Conservation (phyloP, 1,140 invertebrate species). For the Tetramorium alpestre region DNA sequence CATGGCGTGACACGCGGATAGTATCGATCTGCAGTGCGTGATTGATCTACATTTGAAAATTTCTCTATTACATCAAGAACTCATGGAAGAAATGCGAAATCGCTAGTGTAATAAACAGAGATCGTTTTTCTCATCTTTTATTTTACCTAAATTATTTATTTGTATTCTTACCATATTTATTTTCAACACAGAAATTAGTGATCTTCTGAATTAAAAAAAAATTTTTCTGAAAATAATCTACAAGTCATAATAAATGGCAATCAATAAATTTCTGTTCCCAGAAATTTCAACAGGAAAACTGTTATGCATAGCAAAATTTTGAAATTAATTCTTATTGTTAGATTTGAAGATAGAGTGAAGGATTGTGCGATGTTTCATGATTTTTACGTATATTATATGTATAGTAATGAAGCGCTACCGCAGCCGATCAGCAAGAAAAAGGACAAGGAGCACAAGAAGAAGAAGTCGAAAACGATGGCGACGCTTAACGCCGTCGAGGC, state of each 20-base stretch:
- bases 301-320: background rate
- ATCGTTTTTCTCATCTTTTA: background rate
- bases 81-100: background rate
- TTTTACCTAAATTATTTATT: background rate
- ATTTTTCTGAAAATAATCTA: background rate
- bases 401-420: slow-evolving; percentile 81
- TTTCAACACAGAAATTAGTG: background rate
- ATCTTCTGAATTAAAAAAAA: background rate
- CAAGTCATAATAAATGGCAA: background rate
- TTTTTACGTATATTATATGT: slow-evolving; percentile 36
- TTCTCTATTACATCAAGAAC: background rate
- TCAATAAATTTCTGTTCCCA: background rate
- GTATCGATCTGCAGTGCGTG: background rate
- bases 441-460: slow-evolving; percentile 86
- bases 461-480: slow-evolving; percentile 81
- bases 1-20: slow-evolving; percentile 21
- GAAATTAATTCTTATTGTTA: background rate
- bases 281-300: background rate
- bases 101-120: background rate
- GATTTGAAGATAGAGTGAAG: background rate
- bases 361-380: background rate
- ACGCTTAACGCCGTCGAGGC: slow-evolving; percentile 59
- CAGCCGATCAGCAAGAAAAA: slow-evolving; percentile 84
- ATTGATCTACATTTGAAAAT: background rate
- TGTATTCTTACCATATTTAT: background rate